Percentiles rank a stretch among this genome's conserved stretches.
Conservation (phyloP, 2,113 vertebrate species). For the Erpornis zantholeuca region DNA sequence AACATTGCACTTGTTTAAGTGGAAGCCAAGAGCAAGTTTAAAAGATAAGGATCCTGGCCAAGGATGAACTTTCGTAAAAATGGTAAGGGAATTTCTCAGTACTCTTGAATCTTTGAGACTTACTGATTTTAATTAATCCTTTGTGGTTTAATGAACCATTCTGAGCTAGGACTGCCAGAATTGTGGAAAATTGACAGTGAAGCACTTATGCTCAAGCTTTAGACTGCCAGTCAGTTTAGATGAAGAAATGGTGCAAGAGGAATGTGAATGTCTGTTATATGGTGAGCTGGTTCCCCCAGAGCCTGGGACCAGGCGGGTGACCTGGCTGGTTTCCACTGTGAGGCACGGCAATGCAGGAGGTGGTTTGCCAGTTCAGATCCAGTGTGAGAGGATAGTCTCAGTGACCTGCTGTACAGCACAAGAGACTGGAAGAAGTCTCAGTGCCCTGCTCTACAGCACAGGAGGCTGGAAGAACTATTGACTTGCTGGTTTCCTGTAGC, state of each 20-base stretch:
- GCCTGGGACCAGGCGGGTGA: background rate
- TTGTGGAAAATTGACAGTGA: background rate
- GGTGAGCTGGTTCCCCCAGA: background rate
- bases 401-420: background rate
- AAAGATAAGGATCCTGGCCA: background rate
- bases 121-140: constrained; percentile 1
- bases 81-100: background rate
- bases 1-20: background rate
- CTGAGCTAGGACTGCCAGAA: background rate
- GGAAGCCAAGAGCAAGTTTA: background rate
- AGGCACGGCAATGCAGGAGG: background rate
- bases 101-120: background rate
- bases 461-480: background rate
- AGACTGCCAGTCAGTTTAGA: background rate
- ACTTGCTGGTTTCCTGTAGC: background rate
- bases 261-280: background rate
- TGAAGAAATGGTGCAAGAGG: background rate
- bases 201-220: background rate
- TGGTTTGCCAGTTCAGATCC: background rate
- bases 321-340: background rate
- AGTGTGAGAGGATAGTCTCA: accelerated
- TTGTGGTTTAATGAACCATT: background rate
- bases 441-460: background rate
- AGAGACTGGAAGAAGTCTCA: background rate
- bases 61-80: background rate